Evolutionary conservation across 2,797 vertebrate species (phyloP).

Genomic region (Tragelaphus oryx): DNA sequence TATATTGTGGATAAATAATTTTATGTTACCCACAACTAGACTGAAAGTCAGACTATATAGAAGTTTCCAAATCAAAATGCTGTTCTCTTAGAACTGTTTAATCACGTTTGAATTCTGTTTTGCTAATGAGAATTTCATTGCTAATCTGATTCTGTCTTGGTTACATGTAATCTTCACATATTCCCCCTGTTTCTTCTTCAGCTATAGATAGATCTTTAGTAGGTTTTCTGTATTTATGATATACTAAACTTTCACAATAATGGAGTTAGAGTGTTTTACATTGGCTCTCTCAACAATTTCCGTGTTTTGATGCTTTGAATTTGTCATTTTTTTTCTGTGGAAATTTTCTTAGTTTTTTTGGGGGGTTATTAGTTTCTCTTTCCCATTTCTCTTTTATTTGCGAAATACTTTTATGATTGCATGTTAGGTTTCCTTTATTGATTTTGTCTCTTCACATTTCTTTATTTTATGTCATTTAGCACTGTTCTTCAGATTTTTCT

Average conservation of each 20-base stretch:
- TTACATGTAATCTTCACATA: background rate
- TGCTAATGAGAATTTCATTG: background rate
- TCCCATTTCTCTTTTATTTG: background rate
- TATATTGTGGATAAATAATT: background rate
- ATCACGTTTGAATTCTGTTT: background rate
- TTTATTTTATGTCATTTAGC: background rate
- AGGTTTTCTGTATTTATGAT: background rate
- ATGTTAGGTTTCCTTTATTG: background rate
- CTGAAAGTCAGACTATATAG: background rate
- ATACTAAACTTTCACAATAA: background rate
- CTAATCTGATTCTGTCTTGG: background rate
- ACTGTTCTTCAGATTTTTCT: background rate
- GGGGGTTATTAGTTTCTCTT: background rate
- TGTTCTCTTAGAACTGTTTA: background rate
- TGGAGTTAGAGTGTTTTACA: background rate
- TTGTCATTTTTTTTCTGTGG: background rate
- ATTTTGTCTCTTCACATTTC: background rate
- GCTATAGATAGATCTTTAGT: background rate
- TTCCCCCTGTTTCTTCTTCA: background rate
- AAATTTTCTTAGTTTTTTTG: background rate
- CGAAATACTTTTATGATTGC: background rate
- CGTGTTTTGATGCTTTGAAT: background rate
- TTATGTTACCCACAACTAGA: background rate
- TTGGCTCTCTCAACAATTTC: background rate
- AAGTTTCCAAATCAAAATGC: background rate